Evolutionary conservation across 2,113 vertebrate genomes (phyloP).

Genomic region (Entomyzon cyanotis): DNA sequence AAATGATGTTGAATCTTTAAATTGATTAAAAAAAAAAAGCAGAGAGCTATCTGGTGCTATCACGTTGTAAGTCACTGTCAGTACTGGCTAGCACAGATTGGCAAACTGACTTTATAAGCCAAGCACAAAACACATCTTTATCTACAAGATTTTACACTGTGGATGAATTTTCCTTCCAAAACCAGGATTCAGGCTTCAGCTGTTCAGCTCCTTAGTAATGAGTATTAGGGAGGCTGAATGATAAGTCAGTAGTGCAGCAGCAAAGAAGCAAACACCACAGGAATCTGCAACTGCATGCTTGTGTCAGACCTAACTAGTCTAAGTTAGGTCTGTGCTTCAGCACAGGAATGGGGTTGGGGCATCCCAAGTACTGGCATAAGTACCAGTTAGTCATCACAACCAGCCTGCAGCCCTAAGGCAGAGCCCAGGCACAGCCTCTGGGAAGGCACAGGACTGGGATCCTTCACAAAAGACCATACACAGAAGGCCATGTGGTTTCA

Average conservation of each 20-base stretch:
- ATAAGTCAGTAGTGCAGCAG: neutral
- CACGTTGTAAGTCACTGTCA: neutral
- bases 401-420: neutral
- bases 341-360: neutral
- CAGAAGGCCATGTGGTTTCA: neutral
- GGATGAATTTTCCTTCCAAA: neutral
- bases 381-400: neutral
- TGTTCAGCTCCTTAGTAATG: neutral
- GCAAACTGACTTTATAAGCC: neutral
- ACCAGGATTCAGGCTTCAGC: neutral
- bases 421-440: neutral
- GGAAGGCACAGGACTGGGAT: neutral
- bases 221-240: neutral
- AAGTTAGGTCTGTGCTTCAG: neutral
- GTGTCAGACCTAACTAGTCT: neutral
- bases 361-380: neutral
- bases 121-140: neutral
- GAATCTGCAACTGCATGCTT: neutral
- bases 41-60: neutral
- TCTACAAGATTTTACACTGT: neutral
- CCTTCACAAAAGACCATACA: rapidly evolving
- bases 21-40: neutral
- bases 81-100: neutral
- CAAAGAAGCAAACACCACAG: neutral
- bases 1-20: neutral